Evolutionary conservation across 2,113 vertebrate genomes (phyloP).

Genomic region (Apus apus): DNA sequence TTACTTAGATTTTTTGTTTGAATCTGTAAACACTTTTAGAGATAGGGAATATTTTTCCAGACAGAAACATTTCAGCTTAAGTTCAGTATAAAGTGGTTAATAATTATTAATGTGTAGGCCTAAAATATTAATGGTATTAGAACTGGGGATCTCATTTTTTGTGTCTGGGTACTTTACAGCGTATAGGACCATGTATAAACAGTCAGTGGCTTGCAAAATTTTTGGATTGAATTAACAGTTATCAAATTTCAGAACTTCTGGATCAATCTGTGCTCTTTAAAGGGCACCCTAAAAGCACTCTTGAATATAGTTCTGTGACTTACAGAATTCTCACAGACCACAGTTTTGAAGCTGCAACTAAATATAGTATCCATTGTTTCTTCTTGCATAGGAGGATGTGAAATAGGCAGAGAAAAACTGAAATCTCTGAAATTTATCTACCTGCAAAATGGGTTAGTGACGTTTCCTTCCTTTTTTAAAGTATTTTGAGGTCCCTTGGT

Average conservation of each 20-base stretch:
- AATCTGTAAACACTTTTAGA: not conserved
- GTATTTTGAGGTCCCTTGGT: not conserved
- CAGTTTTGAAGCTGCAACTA: conserved; percentile 12
- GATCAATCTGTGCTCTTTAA: not conserved
- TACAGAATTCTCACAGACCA: not conserved
- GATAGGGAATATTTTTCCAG: not conserved
- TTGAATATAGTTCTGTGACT: not conserved
- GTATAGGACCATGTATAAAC: not conserved
- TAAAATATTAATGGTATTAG: not conserved
- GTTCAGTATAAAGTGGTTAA: not conserved
- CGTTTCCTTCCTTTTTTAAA: conserved; percentile 40
- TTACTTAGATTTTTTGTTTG: not conserved
- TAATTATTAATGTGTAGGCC: not conserved
- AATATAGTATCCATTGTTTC: conserved; percentile 46
- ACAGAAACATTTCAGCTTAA: not conserved
- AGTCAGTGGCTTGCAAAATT: not conserved
- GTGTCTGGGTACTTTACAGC: not conserved
- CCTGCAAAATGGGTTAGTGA: conserved; percentile 30
- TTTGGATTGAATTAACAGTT: not conserved
- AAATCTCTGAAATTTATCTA: conserved; percentile 46
- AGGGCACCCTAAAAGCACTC: not conserved
- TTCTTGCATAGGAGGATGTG: conserved; percentile 49
- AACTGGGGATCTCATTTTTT: not conserved
- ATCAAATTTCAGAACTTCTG: not conserved
- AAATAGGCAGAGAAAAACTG: conserved; percentile 33